A percentile compares a stretch with the other conserved stretches of the same genome.
Conservation (phyloP, 2,797 vertebrate genomes). For the Xerus rutilus region DNA sequence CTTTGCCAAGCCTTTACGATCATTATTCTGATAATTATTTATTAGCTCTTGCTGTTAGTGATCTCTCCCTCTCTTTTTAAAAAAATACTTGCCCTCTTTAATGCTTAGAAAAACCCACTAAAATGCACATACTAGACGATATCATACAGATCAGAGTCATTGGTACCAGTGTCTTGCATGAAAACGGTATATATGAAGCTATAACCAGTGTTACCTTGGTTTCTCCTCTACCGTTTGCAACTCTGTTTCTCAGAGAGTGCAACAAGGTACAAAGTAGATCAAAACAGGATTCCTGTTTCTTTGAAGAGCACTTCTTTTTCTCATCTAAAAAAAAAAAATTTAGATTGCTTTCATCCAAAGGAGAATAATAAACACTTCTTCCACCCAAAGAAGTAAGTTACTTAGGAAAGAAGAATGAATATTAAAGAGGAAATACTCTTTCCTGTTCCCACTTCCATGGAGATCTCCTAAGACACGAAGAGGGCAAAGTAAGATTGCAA, state of each 20-base stretch:
- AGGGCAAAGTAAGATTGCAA: neutral
- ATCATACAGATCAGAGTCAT: neutral
- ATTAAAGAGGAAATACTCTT: conserved; percentile 48
- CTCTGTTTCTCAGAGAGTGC: neutral
- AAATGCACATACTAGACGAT: neutral
- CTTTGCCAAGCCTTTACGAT: neutral
- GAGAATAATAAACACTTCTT: conserved; percentile 12
- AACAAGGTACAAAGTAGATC: neutral
- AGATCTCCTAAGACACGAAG: neutral
- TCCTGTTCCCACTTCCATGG: neutral
- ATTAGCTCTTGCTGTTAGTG: neutral
- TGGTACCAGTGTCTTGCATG: neutral
- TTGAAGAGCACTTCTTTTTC: conserved; percentile 13
- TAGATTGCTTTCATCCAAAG: neutral
- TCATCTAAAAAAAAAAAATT: neutral
- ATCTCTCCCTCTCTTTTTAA: conserved; percentile 9
- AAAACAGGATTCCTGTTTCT: neutral
- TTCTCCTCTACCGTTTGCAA: neutral
- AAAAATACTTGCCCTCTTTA: neutral
- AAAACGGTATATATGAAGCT: neutral
- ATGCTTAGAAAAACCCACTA: neutral
- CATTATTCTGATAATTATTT: neutral
- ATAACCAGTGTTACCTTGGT: neutral
- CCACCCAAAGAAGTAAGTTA: neutral
- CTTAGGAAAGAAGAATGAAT: neutral